phyloP scores from a whole-genome alignment of 2,113 vertebrate genomes.

The Maccullochella peelii region DNA sequence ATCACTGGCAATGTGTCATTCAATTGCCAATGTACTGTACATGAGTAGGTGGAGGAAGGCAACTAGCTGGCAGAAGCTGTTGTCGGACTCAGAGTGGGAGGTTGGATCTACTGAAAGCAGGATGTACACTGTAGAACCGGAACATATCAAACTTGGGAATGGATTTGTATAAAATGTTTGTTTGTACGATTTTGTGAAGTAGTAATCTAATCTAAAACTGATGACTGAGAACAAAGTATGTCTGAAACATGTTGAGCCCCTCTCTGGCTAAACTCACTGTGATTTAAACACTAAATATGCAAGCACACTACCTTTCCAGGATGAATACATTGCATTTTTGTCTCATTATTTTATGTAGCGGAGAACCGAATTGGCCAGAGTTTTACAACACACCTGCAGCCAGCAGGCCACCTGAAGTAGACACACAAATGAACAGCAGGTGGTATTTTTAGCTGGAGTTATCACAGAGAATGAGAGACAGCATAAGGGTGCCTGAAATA shows the following conservation, averaged over 20 bases:
- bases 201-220: constrained; percentile 1
- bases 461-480: constrained; percentile 59
- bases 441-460: constrained; percentile 79
- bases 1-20: constrained; percentile 38
- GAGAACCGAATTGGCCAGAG: constrained; percentile 9
- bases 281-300: constrained; percentile 3
- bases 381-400: constrained; percentile 63
- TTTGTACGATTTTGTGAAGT: constrained; percentile 1
- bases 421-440: constrained; percentile 76
- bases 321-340: constrained; percentile 4
- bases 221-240: not conserved
- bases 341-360: constrained; percentile 24
- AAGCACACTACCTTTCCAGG: not conserved
- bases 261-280: not conserved
- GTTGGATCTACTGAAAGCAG: constrained; percentile 54
- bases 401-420: constrained; percentile 53
- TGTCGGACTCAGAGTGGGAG: constrained; percentile 59
- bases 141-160: constrained; percentile 44
- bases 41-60: constrained; percentile 65
- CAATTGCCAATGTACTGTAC: constrained; percentile 40
- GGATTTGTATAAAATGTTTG: constrained; percentile 19
- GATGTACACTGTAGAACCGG: constrained; percentile 27
- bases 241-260: constrained; percentile 3
- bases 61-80: constrained; percentile 53
- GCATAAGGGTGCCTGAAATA: constrained; percentile 55